Evolutionary conservation across 92 coral and sea anemone genomes (phyloP), one percentile per base, ranked within the genome.

Genomic region (Zoanthus gigantus): DNA sequence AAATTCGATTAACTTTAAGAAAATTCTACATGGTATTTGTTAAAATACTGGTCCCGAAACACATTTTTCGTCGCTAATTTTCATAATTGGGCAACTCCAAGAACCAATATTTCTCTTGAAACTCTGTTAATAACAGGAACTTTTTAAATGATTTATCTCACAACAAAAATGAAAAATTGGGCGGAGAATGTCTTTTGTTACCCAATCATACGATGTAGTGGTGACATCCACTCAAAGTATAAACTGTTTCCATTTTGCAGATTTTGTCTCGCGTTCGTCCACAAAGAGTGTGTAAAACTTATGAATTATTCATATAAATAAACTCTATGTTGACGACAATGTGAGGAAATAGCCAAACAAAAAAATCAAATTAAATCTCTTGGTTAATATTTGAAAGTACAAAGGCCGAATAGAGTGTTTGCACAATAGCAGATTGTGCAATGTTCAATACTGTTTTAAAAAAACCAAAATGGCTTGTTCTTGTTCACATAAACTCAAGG

Each of bases 121-220:
- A 45, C 46, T 15, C 12, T 17, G 54, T 80, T 61, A 17, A 8
- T 7, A 5, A 16, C 58, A 15, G 12, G 4, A 37, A 2, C 42
- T 6, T 31, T 48, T 15, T 28, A 16, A n/a, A 23, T 23, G 23
- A 23, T 5, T 63, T 18, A 12, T 45, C 56, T 10, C 14, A 34
- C 37, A 42, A 6, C 60, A 61, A 58, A 7, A 30, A 63, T 28
- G 47, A 17, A 14, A 44, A 66, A 9, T 65, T 23, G 85, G 85
- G 85, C 74, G 85, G 85, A 81, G 85, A 81, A 81, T 23, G 37
- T 65, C 75, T 81, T 60, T 14, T 81, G 71, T 81, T 81, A 66
- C 76, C 85, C 85, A 81, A 81, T 81, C 85, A 66, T 81, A 66
- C 85, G 75, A 81, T 46, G 42, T 9, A 30, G 56, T 81, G 85